Conservation (phyloP, 2,113 vertebrate species). For the Ancistrus triradiatus region DNA sequence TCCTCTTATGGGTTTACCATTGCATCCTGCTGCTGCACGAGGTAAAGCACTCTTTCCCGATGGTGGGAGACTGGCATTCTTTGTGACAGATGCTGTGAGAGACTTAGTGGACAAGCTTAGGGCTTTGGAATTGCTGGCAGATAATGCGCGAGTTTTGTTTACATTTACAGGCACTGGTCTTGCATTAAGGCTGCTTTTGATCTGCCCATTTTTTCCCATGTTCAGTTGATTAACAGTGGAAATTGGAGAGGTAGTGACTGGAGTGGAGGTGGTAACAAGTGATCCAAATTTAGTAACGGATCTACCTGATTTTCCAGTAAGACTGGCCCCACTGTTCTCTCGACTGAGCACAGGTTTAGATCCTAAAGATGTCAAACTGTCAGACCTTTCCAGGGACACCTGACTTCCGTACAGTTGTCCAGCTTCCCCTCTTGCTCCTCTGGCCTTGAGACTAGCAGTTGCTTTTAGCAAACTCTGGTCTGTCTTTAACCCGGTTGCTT, state of each 20-base stretch:
- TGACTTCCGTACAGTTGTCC: constrained; percentile 76
- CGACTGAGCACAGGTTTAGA: constrained; percentile 69
- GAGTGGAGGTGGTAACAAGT: constrained; percentile 70
- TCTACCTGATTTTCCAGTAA: constrained; percentile 72
- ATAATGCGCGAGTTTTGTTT: constrained; percentile 77
- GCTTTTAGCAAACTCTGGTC: constrained; percentile 49
- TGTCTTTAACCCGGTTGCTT: constrained; percentile 71
- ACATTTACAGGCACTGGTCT: constrained; percentile 65
- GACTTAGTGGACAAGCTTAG: constrained; percentile 79
- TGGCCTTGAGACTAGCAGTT: constrained; percentile 76
- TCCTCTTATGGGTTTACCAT: constrained; percentile 77
- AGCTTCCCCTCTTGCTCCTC: constrained; percentile 69
- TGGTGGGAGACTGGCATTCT: constrained; percentile 68
- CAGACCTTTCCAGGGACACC: constrained; percentile 82
- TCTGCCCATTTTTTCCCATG: constrained; percentile 65
- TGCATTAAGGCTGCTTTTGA: constrained; percentile 66
- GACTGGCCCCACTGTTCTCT: constrained; percentile 73
- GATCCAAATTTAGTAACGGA: constrained; percentile 82
- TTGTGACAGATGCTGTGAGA: constrained; percentile 63
- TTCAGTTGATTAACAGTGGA: constrained; percentile 45
- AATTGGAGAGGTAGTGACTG: constrained; percentile 68
- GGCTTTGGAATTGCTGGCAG: constrained; percentile 72
- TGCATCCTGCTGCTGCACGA: constrained; percentile 54
- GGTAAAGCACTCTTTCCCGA: constrained; percentile 68
- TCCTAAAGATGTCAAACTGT: constrained; percentile 72